Evolutionary conservation across 2,113 vertebrate species (phyloP), one percentile per base, ranked within the genome.

Genomic region (Lycocorax pyrrhopterus): DNA sequence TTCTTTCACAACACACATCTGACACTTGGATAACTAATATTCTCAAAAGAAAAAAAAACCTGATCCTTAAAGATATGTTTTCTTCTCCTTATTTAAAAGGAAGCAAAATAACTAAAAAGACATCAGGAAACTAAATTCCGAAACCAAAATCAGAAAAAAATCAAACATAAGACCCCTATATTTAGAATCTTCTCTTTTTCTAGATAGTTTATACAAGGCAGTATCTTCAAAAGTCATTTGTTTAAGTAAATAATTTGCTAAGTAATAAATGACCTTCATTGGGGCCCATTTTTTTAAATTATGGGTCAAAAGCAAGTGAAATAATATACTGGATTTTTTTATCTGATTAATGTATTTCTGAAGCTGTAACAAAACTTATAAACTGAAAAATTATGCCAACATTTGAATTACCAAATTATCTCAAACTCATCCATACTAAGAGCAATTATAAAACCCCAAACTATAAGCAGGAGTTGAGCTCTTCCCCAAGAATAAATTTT

Each of bases 161-260:
- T 32, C 15, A 46, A 53, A 62, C 0, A 0, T 16, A 74, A 39
- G 8, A 43, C 4, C 16, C 22, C 25, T 21, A 12, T 21, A 86
- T 86, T 1, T 67, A 11, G 16, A 59, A 83, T 67, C 3, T 20
- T 46, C 12, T 47, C 9, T 69, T 87, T 60, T 75, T 79, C 71
- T 69, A 30, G 11, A 62, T 7, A 63, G 32, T 7, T 69, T 75
- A 69, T 27, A 46, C 4, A 51, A 71, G 6, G 10, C 14, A 88
- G 6, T 35, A 85, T 66, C 18, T 77, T 72, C 30, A n/a, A 85
- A 83, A 90, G 2, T 39, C 4, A 37, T n/a, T 44, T 63, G 6
- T n/a, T 83, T 12, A 56, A 92, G 52, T 41, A 41, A 66, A 46
- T 6, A 49, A 67, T 20, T 60, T 92, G 12, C 5, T 53, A 69